Evolutionary conservation across 1,140 invertebrate species (phyloP), one percentile per base, ranked within the genome.

Genomic region (Drosophila orosa): DNA sequence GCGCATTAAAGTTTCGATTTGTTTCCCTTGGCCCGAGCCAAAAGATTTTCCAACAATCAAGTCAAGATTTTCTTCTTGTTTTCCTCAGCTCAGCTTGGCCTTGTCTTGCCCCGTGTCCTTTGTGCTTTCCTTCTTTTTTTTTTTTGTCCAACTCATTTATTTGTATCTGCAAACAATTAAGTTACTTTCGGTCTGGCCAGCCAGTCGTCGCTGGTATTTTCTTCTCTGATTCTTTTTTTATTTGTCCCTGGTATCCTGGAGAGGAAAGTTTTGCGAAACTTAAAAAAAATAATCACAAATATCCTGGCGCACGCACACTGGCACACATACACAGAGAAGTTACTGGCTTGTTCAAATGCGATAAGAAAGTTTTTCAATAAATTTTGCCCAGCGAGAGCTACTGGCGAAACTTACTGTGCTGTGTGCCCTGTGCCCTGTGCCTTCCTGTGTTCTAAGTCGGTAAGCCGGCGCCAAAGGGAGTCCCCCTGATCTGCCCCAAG

Each of bases 321-420:
- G 48, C 65, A 69, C 59, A 79, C 58, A 63, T 48, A 78, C 48
- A 81, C 65, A 87, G 66, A 73, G 58, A 57, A 78, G 50, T 78
- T 67, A 42, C 44, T 67, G 42, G 55, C 69, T 89, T 78, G 76
- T 80, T 62, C 84, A 81, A 83, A 80, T 82, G 60, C 87, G 82
- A 90, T 90, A 90, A 87, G 83, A 90, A 90, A 90, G 86, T 90
- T 90, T 90, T 90, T 90, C 87, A 90, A 90, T 90, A 90, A 90
- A 90, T 90, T 85, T 85, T 78, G 57, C 80, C 67, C 67, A 66
- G 79, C 76, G 74, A 83, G 74, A 83, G 72, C 75, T 80, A 72
- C 83, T 87, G 67, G 67, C 25, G 79, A 83, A 86, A 86, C 83
- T 86, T 86, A 77, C 75, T 50, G 57, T n/a, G 9, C 33, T 55